Evolutionary conservation across 1,140 invertebrate species (phyloP), one percentile per base, ranked within the genome.

Genomic region (Schlechtendalia chinensis): DNA sequence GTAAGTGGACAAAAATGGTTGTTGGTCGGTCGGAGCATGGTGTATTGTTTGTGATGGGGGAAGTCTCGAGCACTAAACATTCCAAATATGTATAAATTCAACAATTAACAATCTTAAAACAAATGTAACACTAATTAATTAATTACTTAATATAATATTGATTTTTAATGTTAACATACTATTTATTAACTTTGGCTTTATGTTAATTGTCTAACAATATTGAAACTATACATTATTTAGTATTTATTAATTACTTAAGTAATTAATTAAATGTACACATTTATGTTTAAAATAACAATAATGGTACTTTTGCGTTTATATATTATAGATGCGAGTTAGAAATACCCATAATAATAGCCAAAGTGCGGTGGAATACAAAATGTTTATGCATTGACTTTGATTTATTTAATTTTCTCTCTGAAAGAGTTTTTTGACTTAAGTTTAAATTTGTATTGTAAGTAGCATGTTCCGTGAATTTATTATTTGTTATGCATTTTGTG

Each of bases 31-130:
- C 71, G 8, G 81, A 61, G 79, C 79, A 81, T 74, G 81, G 69
- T 63, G 56, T 72, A 63, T 71, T 58, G 63, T 81, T 81, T 81
- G 81, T 81, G 14, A 81, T 75, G 71, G 81, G 56, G 45, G 69
- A 58, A 81, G 39, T 79, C 75, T 79, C 32, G 39, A 79, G 54
- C 56, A 79, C 75, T 79, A 79, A 79, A 79, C 32, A 50, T 61
- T 79, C 54, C 74, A 59, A 63, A 61, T 22, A 27, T 79, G 75
- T 79, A 79, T 24, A 79, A 79, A 79, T 50, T 79, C 39, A 79
- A 79, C n/a, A 63, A 79, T 79, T 79, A 79, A 79, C 75, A 63
- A 61, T 63, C n/a, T 47, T 50, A 27, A 61, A 79, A 63, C 39
- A 72, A 29, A n/a, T 47, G 47, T 79, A 79, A 79, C 58, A 39